These are phyloP conservation scores for Hyposmocoma kahamanoa DNA, from an alignment of 1,140 invertebrate genomes.

Conservation along the genomic window DNA sequence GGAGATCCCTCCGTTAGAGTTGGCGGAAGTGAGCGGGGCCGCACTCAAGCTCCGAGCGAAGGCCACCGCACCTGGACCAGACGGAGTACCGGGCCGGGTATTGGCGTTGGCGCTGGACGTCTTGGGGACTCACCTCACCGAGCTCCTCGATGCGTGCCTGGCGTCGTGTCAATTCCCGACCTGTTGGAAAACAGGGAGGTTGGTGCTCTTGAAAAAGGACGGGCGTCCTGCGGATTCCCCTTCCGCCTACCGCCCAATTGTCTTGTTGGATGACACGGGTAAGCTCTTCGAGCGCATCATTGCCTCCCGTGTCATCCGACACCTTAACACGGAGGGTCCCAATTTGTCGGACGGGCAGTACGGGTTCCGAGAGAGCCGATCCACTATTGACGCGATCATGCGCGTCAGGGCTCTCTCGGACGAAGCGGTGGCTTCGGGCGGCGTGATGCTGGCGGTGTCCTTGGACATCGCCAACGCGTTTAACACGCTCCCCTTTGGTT, in stretches of 20 bases:
- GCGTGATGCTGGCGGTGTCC: conserved; percentile 7
- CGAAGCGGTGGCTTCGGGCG: neutral
- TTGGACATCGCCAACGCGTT: conserved; percentile 16
- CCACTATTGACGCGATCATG: neutral
- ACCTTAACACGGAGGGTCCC: neutral
- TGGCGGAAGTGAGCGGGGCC: neutral
- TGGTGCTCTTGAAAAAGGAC: neutral
- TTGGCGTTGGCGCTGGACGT: neutral
- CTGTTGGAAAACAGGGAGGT: neutral
- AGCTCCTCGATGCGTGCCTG: neutral
- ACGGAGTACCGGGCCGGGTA: neutral
- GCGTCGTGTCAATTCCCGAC: neutral
- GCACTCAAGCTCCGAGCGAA: neutral
- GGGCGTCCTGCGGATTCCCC: neutral
- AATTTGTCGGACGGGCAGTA: neutral
- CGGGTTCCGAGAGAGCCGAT: neutral
- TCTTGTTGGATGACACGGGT: neutral
- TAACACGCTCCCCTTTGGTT: conserved; percentile 5
- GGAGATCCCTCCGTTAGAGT: neutral
- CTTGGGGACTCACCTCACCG: neutral
- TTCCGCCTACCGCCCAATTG: no score
- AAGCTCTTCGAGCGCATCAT: conserved; percentile 2
- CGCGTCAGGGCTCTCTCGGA: neutral
- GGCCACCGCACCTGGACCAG: neutral
- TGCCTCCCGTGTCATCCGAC: neutral